These are phyloP conservation scores for Melanaphis sacchari DNA, from an alignment of 1,140 invertebrate genomes.

Conservation along the genomic window DNA sequence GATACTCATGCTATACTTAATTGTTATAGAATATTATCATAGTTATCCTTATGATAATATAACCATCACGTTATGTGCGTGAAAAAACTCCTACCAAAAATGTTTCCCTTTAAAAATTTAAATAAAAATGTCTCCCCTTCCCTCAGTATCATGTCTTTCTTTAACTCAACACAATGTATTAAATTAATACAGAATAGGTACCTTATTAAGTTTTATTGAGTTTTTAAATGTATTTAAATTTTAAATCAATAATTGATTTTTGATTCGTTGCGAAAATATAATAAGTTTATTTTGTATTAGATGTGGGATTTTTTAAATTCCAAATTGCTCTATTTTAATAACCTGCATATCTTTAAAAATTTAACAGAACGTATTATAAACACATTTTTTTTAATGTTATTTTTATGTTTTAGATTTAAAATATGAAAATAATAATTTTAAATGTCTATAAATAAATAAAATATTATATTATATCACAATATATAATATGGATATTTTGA, in stretches of 20 bases:
- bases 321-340: background rate
- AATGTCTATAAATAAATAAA: background rate
- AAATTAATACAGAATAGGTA: background rate
- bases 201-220: background rate
- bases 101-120: too few species aligned
- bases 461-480: background rate
- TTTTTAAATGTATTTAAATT: background rate
- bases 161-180: background rate
- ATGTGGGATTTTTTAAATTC: background rate
- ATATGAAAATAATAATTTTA: background rate
- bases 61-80: background rate
- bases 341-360: background rate
- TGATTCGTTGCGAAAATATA: background rate
- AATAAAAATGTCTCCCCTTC: background rate
- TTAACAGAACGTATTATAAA: background rate
- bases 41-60: background rate
- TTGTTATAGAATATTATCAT: background rate
- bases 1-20: background rate
- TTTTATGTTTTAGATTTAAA: conserved; percentile 12
- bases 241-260: background rate
- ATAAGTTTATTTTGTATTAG: conserved; percentile 7
- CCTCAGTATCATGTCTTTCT: background rate
- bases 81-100: background rate
- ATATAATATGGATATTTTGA: background rate
- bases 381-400: background rate